Evolutionary conservation across 2,888 invertebrate genomes (phyloP), one percentile per base, ranked within the genome.

Genomic region (Norana najaformis): DNA sequence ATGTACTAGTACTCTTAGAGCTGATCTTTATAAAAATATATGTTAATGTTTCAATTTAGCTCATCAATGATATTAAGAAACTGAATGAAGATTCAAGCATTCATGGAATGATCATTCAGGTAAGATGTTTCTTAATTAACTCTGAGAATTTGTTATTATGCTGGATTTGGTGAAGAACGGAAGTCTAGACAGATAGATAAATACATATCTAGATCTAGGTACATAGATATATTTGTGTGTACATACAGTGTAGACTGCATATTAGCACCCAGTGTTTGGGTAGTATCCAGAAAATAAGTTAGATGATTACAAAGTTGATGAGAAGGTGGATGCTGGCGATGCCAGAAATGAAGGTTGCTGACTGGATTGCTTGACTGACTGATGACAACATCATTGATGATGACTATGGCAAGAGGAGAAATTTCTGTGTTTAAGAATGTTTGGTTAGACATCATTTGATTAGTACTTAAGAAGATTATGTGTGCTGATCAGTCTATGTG

Each of bases 71-170:
- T 30, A 95, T 98, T 89, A 96, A 96, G 89, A 95, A 96, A 90
- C 95, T 99, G 90, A 99, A 99, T 95, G 96, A 96, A 92, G 97
- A 98, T 94, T 96, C 97, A 0, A 95, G 95, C 23, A 96, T 98
- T 83, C 98, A 99, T 95, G 99, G 99, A 90, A 98, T 99, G 94
- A 98, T 99, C 93, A 98, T 99, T 0, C 98, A 98, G 96, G 95
- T 95, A 36, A 83, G 0, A 16, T 69, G n/a, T n/a, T 69, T 69
- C n/a, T 69, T 69, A 36, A 38, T 69, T 89, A 82, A 38, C 30
- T 53, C 89, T n/a, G 36, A 41, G 6, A 20, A 36, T 37, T 37
- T 37, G 11, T 88, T 88, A 38, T 23, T 35, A 6, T 36, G 38
- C 36, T 37, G 23, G 88, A 37, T 88, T 88, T 37, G 14, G 11